Evolutionary conservation across 1,140 invertebrate species (phyloP).

Genomic region (Atta cephalotes): DNA sequence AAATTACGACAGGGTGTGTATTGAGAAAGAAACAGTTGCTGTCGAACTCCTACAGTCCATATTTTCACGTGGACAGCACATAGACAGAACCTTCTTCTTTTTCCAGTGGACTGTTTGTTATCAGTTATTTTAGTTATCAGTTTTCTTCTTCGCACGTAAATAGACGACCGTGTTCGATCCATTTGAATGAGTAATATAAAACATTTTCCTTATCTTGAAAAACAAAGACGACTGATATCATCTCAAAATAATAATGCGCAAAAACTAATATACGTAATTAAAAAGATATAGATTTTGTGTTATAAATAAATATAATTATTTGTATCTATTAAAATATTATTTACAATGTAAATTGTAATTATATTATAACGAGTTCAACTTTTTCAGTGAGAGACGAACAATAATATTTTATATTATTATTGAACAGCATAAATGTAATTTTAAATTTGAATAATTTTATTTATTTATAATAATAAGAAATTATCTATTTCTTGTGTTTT

Average conservation of each 20-base stretch:
- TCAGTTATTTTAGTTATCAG: background rate
- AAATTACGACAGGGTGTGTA: conserved; percentile 43
- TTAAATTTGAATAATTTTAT: conserved; percentile 24
- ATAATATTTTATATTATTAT: conserved; percentile 5
- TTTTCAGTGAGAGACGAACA: background rate
- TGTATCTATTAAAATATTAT: conserved; percentile 1
- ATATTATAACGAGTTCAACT: background rate
- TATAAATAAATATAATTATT: conserved; percentile 6
- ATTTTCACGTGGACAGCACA: conserved; percentile 39
- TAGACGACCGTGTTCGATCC: background rate
- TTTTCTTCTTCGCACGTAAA: conserved; percentile 11
- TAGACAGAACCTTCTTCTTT: conserved; percentile 26
- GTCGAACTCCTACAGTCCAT: conserved; percentile 18
- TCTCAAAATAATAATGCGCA: background rate
- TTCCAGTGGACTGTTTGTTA: conserved; percentile 25
- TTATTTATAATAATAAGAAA: background rate
- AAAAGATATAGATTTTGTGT: background rate
- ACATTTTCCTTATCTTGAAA: background rate
- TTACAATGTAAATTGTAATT: background rate
- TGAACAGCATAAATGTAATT: background rate
- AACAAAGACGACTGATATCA: background rate
- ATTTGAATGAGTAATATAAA: background rate
- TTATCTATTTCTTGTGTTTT: background rate
- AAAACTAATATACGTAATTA: background rate
- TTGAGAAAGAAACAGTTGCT: conserved; percentile 37